Conservation (phyloP, 2,888 invertebrate genomes). For the Helicoverpa assulta region DNA sequence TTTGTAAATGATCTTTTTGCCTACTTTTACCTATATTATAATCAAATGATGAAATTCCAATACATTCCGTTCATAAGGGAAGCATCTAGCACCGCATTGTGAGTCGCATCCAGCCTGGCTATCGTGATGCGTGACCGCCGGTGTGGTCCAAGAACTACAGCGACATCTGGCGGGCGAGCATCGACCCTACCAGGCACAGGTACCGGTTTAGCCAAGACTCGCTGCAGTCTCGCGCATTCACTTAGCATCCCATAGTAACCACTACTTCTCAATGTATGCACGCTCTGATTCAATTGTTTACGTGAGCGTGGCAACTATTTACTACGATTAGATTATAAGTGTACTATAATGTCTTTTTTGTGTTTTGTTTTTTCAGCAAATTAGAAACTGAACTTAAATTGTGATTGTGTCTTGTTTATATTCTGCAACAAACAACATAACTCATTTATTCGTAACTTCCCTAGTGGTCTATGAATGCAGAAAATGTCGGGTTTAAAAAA, state of each 20-base stretch:
- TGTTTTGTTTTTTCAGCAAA: neutral
- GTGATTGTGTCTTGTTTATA: neutral
- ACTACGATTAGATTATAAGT: constrained; percentile 49
- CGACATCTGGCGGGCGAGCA: constrained; percentile 78
- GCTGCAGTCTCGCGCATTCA: constrained; percentile 65
- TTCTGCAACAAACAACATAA: too few relatives aligned
- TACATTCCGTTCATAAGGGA: constrained; percentile 30
- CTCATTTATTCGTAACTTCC: too few relatives aligned
- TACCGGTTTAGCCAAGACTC: constrained; percentile 61
- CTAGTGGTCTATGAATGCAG: too few relatives aligned
- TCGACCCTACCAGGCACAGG: constrained; percentile 68
- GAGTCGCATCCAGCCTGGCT: constrained; percentile 28
- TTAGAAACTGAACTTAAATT: neutral
- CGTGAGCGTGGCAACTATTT: constrained; percentile 59
- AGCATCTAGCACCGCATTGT: constrained; percentile 50
- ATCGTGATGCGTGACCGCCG: constrained; percentile 43
- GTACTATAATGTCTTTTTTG: neutral
- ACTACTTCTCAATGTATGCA: constrained; percentile 60
- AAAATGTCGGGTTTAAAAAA: neutral
- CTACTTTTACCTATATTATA: neutral
- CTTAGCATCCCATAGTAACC: constrained; percentile 59
- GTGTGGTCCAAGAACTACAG: constrained; percentile 62
- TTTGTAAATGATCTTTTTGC: neutral
- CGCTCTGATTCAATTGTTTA: constrained; percentile 75
- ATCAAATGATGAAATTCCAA: neutral